These are phyloP conservation scores for Sminthurides bifidus DNA, from an alignment of 1,140 invertebrate species.

Conservation along the genomic window DNA sequence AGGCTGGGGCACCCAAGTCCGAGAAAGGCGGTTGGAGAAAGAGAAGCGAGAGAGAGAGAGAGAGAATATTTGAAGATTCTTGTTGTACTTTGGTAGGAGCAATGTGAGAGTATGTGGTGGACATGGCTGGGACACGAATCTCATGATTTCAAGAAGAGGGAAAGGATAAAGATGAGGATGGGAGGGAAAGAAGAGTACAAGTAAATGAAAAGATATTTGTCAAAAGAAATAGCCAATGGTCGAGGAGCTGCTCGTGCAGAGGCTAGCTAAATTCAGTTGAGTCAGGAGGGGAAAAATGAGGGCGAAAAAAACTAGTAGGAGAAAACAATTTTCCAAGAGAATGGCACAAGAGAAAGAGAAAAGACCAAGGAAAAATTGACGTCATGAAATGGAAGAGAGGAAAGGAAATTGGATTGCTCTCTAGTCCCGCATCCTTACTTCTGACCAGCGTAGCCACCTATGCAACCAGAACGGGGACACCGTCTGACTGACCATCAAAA, in stretches of 20 bases:
- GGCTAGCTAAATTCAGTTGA: conserved; percentile 5
- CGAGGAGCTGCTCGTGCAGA: conserved; percentile 2
- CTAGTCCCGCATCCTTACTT: no score
- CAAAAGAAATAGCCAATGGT: conserved; percentile 14
- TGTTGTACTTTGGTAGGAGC: no score
- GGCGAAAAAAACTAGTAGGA: not conserved
- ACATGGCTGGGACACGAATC: no score
- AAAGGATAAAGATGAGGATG: no score
- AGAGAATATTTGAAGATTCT: no score
- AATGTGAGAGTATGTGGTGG: no score
- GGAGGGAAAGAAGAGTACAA: not conserved
- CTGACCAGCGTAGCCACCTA: no score
- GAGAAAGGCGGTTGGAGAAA: no score
- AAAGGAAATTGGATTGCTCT: conserved; percentile 17
- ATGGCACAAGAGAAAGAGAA: conserved; percentile 6
- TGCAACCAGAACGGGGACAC: no score
- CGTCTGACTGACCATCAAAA: conserved; percentile 12
- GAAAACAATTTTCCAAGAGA: conserved; percentile 6
- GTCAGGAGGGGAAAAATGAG: conserved; percentile 4
- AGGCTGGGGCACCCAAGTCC: no score
- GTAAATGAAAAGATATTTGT: conserved; percentile 19
- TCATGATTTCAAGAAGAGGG: no score
- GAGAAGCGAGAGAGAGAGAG: no score
- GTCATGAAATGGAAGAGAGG: conserved; percentile 10
- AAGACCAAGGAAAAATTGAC: conserved; percentile 11